Percentiles rank a stretch among this genome's conserved stretches.
phyloP scores from a whole-genome alignment of 2,888 invertebrate genomes.

The Diarsia dahlii region DNA sequence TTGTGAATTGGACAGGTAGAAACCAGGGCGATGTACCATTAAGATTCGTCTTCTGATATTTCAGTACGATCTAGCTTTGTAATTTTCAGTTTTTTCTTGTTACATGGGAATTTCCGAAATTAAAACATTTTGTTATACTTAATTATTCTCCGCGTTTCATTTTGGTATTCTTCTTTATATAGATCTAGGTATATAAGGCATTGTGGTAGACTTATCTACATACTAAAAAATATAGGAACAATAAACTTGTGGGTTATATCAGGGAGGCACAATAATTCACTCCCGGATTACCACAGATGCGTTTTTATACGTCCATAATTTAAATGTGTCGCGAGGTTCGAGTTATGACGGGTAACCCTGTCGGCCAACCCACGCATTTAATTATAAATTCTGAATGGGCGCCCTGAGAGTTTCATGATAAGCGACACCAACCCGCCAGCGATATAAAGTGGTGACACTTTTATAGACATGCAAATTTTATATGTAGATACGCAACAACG shows the following conservation, averaged over 20 bases:
- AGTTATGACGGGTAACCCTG: conserved; percentile 45
- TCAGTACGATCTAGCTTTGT: not conserved
- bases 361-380: conserved; percentile 52
- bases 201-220: not conserved
- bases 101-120: not conserved
- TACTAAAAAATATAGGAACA: not conserved
- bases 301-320: conserved; percentile 49
- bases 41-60: not conserved
- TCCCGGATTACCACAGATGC: conserved; percentile 39
- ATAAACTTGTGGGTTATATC: conserved; percentile 8
- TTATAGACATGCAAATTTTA: conserved; percentile 61
- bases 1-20: not conserved
- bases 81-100: too few relatives aligned
- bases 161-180: not conserved
- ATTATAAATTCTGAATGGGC: conserved; percentile 63
- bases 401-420: conserved; percentile 57
- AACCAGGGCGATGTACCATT: not conserved
- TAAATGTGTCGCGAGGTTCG: conserved; percentile 41
- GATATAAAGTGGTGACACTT: conserved; percentile 53
- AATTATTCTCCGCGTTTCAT: not conserved
- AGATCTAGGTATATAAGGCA: not conserved
- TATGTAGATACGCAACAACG: conserved; percentile 13
- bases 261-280: conserved; percentile 14
- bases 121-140: not conserved
- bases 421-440: conserved; percentile 40